Conservation (phyloP, 2,888 invertebrate genomes). For the Brachylomia viminalis region DNA sequence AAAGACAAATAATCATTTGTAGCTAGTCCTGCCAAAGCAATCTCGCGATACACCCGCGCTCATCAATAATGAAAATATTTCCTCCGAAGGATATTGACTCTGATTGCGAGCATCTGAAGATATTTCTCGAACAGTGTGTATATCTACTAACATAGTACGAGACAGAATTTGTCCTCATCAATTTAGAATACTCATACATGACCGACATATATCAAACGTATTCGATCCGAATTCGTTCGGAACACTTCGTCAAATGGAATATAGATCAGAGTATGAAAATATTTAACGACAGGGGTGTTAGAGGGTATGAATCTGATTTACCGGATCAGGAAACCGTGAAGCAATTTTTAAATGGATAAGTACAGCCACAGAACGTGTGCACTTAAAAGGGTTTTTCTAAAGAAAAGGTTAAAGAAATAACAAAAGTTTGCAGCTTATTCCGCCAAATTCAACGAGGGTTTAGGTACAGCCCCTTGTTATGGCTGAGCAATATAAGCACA, state of each 20-base stretch:
- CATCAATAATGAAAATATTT: conserved; percentile 67
- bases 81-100: conserved; percentile 61
- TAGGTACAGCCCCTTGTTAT: conserved; percentile 64
- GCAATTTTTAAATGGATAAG: conserved; percentile 62
- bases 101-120: conserved; percentile 65
- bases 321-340: conserved; percentile 57
- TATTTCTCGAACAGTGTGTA: conserved; percentile 55
- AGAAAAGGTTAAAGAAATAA: conserved; percentile 73
- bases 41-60: conserved; percentile 52
- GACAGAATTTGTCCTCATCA: conserved; percentile 62
- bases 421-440: conserved; percentile 75
- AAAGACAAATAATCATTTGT: conserved; percentile 58
- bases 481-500: conserved; percentile 64
- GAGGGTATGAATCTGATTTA: conserved; percentile 58
- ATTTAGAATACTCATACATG: conserved; percentile 60
- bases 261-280: conserved; percentile 65
- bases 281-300: conserved; percentile 62
- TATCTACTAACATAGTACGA: conserved; percentile 58
- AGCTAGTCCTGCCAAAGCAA: conserved; percentile 51
- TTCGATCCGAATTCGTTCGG: conserved; percentile 55
- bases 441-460: conserved; percentile 69
- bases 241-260: conserved; percentile 62
- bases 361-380: conserved; percentile 60
- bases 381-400: conserved; percentile 70
- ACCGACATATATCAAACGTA: conserved; percentile 60